Evolutionary conservation across 2,888 invertebrate genomes (phyloP), one percentile per base, ranked within the genome.

Genomic region (Latrodectus hesperus): DNA sequence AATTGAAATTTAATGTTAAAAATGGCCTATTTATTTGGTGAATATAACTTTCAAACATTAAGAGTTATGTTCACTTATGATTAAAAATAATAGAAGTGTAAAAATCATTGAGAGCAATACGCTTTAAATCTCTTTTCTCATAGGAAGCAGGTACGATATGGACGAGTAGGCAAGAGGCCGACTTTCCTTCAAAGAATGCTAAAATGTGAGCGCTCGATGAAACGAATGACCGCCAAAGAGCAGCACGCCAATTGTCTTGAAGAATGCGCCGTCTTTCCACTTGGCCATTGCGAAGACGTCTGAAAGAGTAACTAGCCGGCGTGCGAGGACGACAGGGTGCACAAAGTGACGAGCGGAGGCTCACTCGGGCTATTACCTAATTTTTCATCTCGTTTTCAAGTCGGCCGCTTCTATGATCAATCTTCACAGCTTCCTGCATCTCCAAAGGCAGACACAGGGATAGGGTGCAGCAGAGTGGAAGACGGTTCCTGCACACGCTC

Each of bases 371-470:
- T 85, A 88, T 88, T 88, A 88, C 88, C 88, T 88, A 88, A 88
- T 88, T 88, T 84, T 88, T 88, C 88, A 88, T 88, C 88, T 88
- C 81, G 88, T 88, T 88, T 88, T 85, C 85, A 55, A 85, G 83
- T 85, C 78, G 84, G 84, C 80, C 82, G 77, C 77, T 67, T 80
- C 80, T 67, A 78, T 88, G 85, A 88, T 88, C 88, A 85, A 88
- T 88, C 84, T 88, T 88, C 82, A 88, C 88, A 85, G 88, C 80
- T 85, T 77, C 84, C 81, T 78, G 84, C 51, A 60, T 73, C 83
- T 70, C 80, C 88, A 80, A 81, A 86, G 72, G 72, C 65, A 68
- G 68, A 53, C 71, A 60, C 70, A 38, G 76, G 51, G 60, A 64
- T 53, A 78, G 78, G 78, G 86, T 72, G 77, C 86, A 87, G 9